phyloP scores from a whole-genome alignment of 1,140 invertebrate genomes.

The Druon quercuslanigerum region DNA sequence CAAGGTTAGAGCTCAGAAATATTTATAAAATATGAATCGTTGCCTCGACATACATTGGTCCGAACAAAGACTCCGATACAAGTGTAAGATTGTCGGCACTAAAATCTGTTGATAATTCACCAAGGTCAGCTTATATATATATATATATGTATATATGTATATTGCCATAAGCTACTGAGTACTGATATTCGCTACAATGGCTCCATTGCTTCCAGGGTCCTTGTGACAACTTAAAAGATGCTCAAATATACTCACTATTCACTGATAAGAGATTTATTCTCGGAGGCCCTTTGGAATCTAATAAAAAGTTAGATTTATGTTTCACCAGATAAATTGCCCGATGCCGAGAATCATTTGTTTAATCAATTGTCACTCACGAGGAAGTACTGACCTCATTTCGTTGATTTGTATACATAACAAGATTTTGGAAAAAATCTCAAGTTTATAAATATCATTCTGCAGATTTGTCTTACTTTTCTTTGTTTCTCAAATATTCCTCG shows the following conservation, averaged over 20 bases:
- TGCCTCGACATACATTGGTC: conserved; percentile 55
- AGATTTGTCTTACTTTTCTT: no score
- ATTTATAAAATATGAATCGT: conserved; percentile 58
- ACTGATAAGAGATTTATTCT: conserved; percentile 16
- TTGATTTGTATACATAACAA: no score
- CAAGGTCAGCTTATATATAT: conserved; percentile 53
- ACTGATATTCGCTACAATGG: neutral
- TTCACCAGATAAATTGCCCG: neutral
- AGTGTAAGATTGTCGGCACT: conserved; percentile 41
- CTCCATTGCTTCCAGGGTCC: conserved; percentile 6
- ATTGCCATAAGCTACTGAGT: conserved; percentile 39
- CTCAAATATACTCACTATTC: neutral
- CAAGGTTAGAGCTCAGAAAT: conserved; percentile 53
- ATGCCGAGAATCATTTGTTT: neutral
- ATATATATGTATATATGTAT: no score
- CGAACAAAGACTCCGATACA: conserved; percentile 49
- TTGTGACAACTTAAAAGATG: conserved; percentile 4
- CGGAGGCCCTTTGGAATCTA: neutral
- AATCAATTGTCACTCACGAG: neutral
- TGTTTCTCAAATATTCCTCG: no score
- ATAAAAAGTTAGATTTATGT: conserved; percentile 8
- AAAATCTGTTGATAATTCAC: conserved; percentile 57
- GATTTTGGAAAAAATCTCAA: no score
- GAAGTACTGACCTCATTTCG: no score
- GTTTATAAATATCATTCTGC: no score